Evolutionary conservation across 2,797 vertebrate species (phyloP).

Genomic region (Rhabdomys pumilio): DNA sequence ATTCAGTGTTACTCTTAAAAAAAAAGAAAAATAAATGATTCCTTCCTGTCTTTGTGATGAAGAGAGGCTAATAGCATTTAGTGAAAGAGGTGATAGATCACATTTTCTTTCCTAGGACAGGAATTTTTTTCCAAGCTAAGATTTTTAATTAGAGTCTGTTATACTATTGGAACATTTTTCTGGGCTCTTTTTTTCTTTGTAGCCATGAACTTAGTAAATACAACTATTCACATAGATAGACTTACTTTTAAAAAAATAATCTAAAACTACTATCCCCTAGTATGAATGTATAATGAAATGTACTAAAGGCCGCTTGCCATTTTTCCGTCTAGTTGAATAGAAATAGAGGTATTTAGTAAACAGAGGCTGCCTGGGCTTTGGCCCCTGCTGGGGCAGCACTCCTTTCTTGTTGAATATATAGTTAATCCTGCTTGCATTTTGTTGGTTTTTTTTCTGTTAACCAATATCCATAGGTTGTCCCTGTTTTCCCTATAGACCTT

Average conservation of each 20-base stretch:
- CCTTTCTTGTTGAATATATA: slow-evolving; percentile 1
- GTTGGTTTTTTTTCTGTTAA: slow-evolving; percentile 24
- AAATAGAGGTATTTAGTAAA: slow-evolving; percentile 12
- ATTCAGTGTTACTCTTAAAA: slow-evolving; percentile 73
- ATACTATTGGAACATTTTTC: slow-evolving; percentile 69
- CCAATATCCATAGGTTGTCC: not conserved
- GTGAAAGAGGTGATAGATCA: slow-evolving; percentile 68
- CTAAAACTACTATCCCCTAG: slow-evolving; percentile 35
- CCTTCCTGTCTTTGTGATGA: slow-evolving; percentile 73
- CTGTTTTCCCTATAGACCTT: not conserved
- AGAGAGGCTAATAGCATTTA: slow-evolving; percentile 77
- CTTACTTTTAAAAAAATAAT: slow-evolving; percentile 70
- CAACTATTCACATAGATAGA: slow-evolving; percentile 62
- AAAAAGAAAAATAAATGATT: slow-evolving; percentile 75
- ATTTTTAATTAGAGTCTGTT: slow-evolving; percentile 77
- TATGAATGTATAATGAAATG: slow-evolving; percentile 67
- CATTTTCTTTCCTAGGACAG: slow-evolving; percentile 57
- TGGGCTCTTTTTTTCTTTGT: slow-evolving; percentile 39
- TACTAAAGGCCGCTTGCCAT: not conserved
- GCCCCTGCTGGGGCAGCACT: not conserved
- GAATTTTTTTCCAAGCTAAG: slow-evolving; percentile 75
- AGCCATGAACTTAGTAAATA: slow-evolving; percentile 71
- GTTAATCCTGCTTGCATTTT: slow-evolving; percentile 30
- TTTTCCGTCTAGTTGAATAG: slow-evolving; percentile 38
- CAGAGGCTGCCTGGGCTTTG: not conserved